phyloP scores from a whole-genome alignment of 2,797 vertebrate genomes.

The Cirrhinus molitorella region DNA sequence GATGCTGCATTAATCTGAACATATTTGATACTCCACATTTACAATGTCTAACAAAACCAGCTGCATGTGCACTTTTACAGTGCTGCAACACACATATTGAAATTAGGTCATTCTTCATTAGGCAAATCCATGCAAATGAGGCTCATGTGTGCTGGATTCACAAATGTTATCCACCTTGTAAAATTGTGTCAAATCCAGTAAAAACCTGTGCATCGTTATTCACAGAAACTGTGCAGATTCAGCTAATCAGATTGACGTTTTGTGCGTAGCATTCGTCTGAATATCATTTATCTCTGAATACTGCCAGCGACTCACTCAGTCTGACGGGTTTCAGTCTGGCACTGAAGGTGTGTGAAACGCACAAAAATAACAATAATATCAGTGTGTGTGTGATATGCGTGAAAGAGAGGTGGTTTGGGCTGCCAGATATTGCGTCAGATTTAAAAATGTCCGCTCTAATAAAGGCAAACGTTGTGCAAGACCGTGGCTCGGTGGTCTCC shows the following conservation, averaged over 20 bases:
- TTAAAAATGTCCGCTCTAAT: conserved; percentile 48
- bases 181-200: not conserved
- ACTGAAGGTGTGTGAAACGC: conserved; percentile 30
- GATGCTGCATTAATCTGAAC: not conserved
- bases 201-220: not conserved
- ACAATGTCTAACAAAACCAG: not conserved
- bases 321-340: conserved; percentile 27
- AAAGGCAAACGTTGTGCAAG: conserved; percentile 18
- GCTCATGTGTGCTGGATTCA: not conserved
- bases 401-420: conserved; percentile 33
- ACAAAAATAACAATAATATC: conserved; percentile 48
- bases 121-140: not conserved
- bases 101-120: not conserved
- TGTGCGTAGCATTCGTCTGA: not conserved
- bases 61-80: not conserved
- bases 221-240: not conserved
- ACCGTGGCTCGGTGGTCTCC: conserved; percentile 1
- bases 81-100: not conserved
- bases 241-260: not conserved
- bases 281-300: conserved; percentile 24
- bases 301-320: conserved; percentile 14
- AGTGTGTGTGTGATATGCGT: conserved; percentile 29
- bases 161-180: not conserved
- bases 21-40: not conserved
- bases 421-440: conserved; percentile 61